Evolutionary conservation across 1,140 invertebrate species (phyloP).

Genomic region (Hylaeus volcanicus): DNA sequence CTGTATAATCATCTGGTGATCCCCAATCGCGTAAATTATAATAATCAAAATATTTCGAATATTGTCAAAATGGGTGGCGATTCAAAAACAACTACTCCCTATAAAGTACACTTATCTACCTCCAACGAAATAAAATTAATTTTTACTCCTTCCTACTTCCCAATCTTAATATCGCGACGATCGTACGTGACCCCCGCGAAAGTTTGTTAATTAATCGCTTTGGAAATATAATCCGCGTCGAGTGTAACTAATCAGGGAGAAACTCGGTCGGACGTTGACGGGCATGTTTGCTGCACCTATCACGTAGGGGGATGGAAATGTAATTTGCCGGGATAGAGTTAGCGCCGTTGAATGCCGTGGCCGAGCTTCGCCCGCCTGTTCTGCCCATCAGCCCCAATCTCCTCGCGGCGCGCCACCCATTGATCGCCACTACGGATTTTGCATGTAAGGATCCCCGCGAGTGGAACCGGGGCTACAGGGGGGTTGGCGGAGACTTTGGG

Average conservation of each 20-base stretch:
- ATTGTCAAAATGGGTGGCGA: too few species aligned
- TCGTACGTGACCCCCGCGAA: slow-evolving; percentile 50
- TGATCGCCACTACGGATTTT: slow-evolving; percentile 61
- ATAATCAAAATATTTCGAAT: too few species aligned
- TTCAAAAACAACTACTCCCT: too few species aligned
- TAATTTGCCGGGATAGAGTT: slow-evolving; percentile 71
- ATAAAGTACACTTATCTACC: too few species aligned
- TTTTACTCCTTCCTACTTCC: background rate
- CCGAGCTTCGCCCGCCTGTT: slow-evolving; percentile 56
- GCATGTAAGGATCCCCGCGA: slow-evolving; percentile 56
- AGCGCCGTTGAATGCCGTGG: slow-evolving; percentile 67
- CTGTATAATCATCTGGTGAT: too few species aligned
- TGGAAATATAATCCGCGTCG: slow-evolving; percentile 68
- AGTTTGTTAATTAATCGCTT: slow-evolving; percentile 71
- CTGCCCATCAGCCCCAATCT: slow-evolving; percentile 39
- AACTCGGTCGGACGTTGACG: slow-evolving; percentile 69
- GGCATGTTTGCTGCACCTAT: slow-evolving; percentile 70
- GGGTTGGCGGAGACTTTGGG: background rate
- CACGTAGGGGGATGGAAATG: slow-evolving; percentile 70
- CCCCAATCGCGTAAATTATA: too few species aligned
- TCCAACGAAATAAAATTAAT: too few species aligned
- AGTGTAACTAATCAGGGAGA: slow-evolving; percentile 68
- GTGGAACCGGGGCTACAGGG: background rate
- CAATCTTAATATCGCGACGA: slow-evolving; percentile 1
- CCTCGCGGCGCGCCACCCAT: slow-evolving; percentile 53